Evolutionary conservation across 2,113 vertebrate species (phyloP), one percentile per base, ranked within the genome.

Genomic region (Albula glossodonta): DNA sequence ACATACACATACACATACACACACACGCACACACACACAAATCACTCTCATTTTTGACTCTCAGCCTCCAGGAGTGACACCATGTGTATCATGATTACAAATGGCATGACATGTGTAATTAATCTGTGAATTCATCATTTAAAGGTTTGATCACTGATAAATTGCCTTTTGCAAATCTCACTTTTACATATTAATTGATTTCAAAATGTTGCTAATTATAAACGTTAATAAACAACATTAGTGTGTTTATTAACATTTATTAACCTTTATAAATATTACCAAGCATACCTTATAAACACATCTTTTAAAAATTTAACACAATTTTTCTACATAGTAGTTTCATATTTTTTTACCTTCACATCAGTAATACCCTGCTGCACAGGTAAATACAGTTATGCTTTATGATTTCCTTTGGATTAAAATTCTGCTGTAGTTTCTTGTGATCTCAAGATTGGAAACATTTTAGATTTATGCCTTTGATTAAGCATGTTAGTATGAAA

Each of bases 1-100:
- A 82, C 80, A 74, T n/a, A 82, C 78, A 80, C 31, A 51, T 82
- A 51, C 8, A 50, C 80, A 74, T 50, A 81, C 48, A 53, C 77
- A 63, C 74, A 80, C 83, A 74, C 83, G 84, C 7, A 48, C 52
- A 83, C 41, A 8, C 25, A 60, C 56, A 60, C 56, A 5, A 19
- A 2, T 3, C 70, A 25, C 70, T 9, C 70, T 19, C 70, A 41
- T 41, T 41, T 41, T 41, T 1, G 31, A 41, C 31, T 41, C 31
- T 41, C 53, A 83, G 60, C 11, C 60, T 63, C 15, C 15, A 56
- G 17, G 60, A 63, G 60, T 63, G 60, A 63, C 60, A 63, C 8
- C 12, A 63, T n/a, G 4, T 70, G 4, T n/a, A 22, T 70, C 17
- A 70, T 60, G 8, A 60, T 60, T 15, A 60, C 17, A 13, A 11